Evolutionary conservation across 2,113 vertebrate species (phyloP).

Genomic region (Phoxinus phoxinus): DNA sequence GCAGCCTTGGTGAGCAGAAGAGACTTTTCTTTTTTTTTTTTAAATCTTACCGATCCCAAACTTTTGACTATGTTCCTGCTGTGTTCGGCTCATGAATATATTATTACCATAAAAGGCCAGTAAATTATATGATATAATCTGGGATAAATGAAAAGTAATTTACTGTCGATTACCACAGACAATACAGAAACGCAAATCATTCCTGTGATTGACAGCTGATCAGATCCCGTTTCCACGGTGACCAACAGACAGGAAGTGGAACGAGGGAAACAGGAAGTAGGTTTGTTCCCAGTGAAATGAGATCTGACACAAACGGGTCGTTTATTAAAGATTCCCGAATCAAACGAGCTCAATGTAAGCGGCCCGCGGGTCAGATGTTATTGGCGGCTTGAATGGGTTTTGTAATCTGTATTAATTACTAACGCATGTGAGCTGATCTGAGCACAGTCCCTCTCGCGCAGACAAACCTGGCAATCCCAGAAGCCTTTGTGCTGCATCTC

Average conservation of each 20-base stretch:
- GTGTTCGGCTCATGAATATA: too few relatives aligned
- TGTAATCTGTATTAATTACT: slow-evolving; percentile 8
- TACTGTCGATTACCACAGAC: too few relatives aligned
- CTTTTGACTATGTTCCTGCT: too few relatives aligned
- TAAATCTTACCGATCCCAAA: too few relatives aligned
- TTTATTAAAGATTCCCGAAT: neutral
- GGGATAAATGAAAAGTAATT: too few relatives aligned
- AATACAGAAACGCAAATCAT: neutral
- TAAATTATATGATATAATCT: neutral
- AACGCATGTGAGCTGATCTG: neutral
- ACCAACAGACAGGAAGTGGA: slow-evolving; percentile 46
- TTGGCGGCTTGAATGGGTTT: too few relatives aligned
- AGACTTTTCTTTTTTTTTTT: too few relatives aligned
- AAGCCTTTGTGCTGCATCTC: neutral
- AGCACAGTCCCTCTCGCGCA: neutral
- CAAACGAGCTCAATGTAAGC: neutral
- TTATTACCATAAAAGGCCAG: neutral
- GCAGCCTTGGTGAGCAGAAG: too few relatives aligned
- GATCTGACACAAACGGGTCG: neutral
- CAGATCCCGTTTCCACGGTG: slow-evolving; percentile 45
- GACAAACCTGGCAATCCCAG: neutral
- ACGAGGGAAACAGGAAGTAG: neutral
- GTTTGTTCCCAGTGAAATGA: neutral
- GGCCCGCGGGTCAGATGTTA: neutral
- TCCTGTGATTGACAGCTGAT: slow-evolving; percentile 63